Percentiles rank a stretch among this genome's conserved stretches.
Evolutionary conservation across 2,888 invertebrate genomes (phyloP).

Genomic region (Drosophila kambysellisi): DNA sequence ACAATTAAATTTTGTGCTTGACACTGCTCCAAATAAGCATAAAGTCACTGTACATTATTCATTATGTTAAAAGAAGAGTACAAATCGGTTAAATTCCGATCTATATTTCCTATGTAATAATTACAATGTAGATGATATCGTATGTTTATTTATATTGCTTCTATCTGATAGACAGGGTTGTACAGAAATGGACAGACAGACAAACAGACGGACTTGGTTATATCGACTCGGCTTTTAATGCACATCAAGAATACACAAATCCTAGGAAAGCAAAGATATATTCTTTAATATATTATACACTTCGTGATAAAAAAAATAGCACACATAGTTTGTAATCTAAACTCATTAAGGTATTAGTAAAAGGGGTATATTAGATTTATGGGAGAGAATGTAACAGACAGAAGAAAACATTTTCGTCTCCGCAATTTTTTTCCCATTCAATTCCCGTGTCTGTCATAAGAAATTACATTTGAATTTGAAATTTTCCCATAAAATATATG

Average conservation of each 20-base stretch:
- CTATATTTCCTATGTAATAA: not conserved
- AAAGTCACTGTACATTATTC: not conserved
- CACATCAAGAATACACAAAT: not conserved
- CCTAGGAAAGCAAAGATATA: not conserved
- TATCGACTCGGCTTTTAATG: not conserved
- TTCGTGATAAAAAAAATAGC: not conserved
- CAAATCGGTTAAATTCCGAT: not conserved
- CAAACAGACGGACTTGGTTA: fast-evolving
- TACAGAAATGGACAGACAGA: not conserved
- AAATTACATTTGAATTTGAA: not conserved
- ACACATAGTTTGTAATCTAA: no score
- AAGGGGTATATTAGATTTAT: not conserved
- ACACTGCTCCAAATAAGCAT: no score
- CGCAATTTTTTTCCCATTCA: not conserved
- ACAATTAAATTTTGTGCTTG: no score
- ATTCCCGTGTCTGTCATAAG: not conserved
- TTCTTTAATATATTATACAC: fast-evolving
- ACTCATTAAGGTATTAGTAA: not conserved
- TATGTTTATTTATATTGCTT: not conserved
- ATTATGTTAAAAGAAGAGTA: fast-evolving
- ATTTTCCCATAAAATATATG: not conserved
- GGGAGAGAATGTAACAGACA: not conserved
- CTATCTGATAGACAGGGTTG: not conserved
- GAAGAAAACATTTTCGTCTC: not conserved
- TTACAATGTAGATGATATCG: no score